Evolutionary conservation across 35 echinoderm and acorn worm genomes (phyloP).

Genomic region (Ophioderma brevispina): DNA sequence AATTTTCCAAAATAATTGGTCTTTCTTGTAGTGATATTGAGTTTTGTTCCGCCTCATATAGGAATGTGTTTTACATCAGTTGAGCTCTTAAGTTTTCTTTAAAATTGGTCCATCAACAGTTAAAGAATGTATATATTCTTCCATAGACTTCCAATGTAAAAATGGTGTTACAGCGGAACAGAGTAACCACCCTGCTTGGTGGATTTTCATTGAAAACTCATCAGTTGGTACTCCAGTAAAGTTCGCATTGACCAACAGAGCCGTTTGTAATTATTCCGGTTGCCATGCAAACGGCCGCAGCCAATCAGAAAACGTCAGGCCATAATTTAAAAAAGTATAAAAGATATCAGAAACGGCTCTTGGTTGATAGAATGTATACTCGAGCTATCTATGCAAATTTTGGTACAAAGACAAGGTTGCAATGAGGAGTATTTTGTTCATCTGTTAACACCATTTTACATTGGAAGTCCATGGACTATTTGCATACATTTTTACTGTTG

Average conservation of each 20-base stretch:
- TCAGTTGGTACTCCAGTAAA: too few relatives aligned
- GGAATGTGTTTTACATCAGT: too few relatives aligned
- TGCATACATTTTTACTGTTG: too few relatives aligned
- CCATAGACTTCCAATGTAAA: background rate
- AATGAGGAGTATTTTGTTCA: background rate
- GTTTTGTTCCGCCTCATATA: too few relatives aligned
- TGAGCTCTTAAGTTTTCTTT: too few relatives aligned
- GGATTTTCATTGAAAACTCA: background rate
- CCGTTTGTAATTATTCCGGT: background rate
- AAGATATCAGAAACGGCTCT: background rate
- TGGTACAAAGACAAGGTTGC: background rate
- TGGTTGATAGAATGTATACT: background rate
- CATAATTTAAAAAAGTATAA: background rate
- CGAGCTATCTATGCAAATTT: background rate
- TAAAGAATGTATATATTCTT: background rate
- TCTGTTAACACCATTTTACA: too few relatives aligned
- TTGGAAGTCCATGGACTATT: too few relatives aligned
- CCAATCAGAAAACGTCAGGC: background rate
- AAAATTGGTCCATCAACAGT: background rate
- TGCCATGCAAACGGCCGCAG: background rate
- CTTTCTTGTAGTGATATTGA: too few relatives aligned
- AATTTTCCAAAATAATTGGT: too few relatives aligned
- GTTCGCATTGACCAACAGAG: too few relatives aligned
- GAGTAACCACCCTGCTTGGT: background rate
- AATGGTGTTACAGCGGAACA: background rate